These are phyloP conservation scores for Tholera decimalis DNA, from an alignment of 2,888 invertebrate species.

Conservation along the genomic window DNA sequence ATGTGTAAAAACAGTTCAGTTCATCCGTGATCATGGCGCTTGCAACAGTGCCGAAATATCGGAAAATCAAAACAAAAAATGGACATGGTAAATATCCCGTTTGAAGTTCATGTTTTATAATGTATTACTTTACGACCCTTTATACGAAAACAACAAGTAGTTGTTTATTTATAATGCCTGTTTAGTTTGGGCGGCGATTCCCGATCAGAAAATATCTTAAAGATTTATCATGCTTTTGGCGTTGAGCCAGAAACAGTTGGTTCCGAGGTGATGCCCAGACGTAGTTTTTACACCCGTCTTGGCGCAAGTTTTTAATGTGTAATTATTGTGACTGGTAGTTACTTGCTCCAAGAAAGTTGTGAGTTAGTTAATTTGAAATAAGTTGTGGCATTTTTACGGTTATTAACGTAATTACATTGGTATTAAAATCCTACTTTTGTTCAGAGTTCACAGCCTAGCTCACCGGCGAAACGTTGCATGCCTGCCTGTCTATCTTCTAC, in stretches of 20 bases:
- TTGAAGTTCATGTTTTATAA: too few relatives aligned
- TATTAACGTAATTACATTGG: too few relatives aligned
- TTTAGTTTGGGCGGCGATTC: slow-evolving; percentile 9
- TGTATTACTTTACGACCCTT: not conserved
- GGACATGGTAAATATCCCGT: too few relatives aligned
- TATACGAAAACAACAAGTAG: too few relatives aligned
- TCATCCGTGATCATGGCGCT: too few relatives aligned
- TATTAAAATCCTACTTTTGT: too few relatives aligned
- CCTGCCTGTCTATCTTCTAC: too few relatives aligned
- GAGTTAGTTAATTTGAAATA: slow-evolving; percentile 16
- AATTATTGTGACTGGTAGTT: slow-evolving; percentile 9
- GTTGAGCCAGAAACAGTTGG: slow-evolving; percentile 25
- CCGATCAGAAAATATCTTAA: slow-evolving; percentile 24
- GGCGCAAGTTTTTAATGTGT: slow-evolving; percentile 31
- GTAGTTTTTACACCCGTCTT: slow-evolving; percentile 41
- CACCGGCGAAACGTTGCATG: too few relatives aligned
- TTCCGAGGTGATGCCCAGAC: slow-evolving; percentile 13
- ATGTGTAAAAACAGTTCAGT: too few relatives aligned
- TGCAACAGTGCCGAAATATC: too few relatives aligned
- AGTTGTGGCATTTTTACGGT: not conserved
- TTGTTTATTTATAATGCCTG: slow-evolving; percentile 22
- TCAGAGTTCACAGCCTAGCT: too few relatives aligned
- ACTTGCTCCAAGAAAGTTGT: slow-evolving; percentile 25
- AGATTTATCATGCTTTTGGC: slow-evolving; percentile 45
- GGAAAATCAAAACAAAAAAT: too few relatives aligned